phyloP scores from a whole-genome alignment of 2,113 vertebrate species.

The Pomatorhinus ruficollis region DNA sequence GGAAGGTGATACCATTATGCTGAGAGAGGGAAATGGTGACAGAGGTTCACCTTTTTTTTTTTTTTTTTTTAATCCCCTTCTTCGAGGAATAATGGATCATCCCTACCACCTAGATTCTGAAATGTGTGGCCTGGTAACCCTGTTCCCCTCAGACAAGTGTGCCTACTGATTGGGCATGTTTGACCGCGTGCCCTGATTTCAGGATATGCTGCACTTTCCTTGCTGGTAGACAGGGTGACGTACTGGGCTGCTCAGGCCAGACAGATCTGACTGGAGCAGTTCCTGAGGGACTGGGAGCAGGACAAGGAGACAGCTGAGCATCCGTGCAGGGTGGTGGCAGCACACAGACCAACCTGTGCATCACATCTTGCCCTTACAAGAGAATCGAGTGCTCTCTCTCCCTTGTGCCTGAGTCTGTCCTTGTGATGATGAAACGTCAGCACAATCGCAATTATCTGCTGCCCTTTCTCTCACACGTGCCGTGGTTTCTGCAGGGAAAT shows the following conservation, averaged over 20 bases:
- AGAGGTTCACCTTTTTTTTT: not conserved
- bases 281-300: slow-evolving; percentile 39
- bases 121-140: slow-evolving; percentile 5
- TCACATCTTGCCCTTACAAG: not conserved
- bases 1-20: not conserved
- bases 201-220: slow-evolving; percentile 36
- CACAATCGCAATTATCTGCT: not conserved
- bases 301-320: not conserved
- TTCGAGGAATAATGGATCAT: not conserved
- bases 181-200: slow-evolving; percentile 64
- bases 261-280: slow-evolving; percentile 25
- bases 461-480: not conserved
- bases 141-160: not conserved
- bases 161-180: not conserved
- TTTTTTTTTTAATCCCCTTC: not conserved
- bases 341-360: slow-evolving; percentile 38
- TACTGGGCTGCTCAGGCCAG: slow-evolving; percentile 44
- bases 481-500: not conserved
- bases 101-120: not conserved
- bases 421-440: not conserved
- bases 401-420: not conserved
- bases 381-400: not conserved
- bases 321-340: slow-evolving; percentile 35
- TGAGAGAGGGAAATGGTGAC: not conserved
- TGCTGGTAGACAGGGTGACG: slow-evolving; percentile 54